Base-by-base conservation (phyloP, 1,140 invertebrate genomes). In the Berghia stephanieae region DNA sequence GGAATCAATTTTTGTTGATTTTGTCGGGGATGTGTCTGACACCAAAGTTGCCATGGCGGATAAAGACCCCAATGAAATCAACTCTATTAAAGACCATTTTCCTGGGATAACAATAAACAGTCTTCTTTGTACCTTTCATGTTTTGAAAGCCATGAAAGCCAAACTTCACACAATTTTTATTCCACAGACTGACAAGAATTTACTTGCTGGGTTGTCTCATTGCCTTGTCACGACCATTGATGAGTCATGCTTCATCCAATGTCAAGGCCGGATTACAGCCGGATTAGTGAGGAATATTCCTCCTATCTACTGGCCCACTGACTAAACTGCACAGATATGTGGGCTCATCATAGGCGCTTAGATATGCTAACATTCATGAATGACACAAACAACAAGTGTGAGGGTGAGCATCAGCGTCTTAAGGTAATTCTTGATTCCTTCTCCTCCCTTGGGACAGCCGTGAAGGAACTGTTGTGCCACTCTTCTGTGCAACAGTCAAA, bases 371-470 rank as follows among this genome's bases (percentile, higher is more conserved):
- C 34, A 10, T 63, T 24, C 27, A 10, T 63, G 8, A 63, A 63
- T 63, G 57, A 63, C 27, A 63, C 57, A 16, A 63, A 63, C 57
- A 63, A 63, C 57, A 63, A 63, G 57, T 63, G 57, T 63, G 57
- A 63, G 57, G 57, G 57, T 10, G 57, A 63, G 27, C 18, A 63
- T 31, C 18, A 31, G 27, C 18, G 57, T 16, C 57, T 63, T 10
- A 63, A 63, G 27, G 57, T 24, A 31, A 63, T 63, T 63, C 27
- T 63, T 10, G 34, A 63, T 27, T 24, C 18, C 57, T 24, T 24
- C 57, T 24, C 57, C 27, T 63, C 57, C 27, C 18, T 63, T 16
- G 10, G 18, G 8, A 31, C 10, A 31, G 57, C 57, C 34, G 57
- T 63, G 10, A 63, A 63, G 27, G 34, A 63, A 31, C 57, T 63